These are phyloP conservation scores for Aplocera efformata DNA, from an alignment of 2,888 invertebrate genomes.

Conservation along the genomic window DNA sequence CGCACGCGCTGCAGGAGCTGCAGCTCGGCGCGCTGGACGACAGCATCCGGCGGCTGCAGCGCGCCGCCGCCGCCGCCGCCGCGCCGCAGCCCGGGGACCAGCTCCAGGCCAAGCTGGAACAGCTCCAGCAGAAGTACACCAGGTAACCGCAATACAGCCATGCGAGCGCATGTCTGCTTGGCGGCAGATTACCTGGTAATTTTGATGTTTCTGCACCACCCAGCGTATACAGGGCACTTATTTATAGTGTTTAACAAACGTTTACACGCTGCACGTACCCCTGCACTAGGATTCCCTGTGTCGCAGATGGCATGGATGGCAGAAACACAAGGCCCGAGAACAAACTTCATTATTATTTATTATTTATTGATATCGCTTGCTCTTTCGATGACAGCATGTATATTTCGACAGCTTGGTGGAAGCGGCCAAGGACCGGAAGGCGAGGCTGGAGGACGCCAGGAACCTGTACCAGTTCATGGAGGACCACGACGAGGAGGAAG, in stretches of 20 bases:
- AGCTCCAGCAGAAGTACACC: conserved; percentile 88
- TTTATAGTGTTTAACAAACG: too few relatives aligned
- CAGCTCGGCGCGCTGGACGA: conserved; percentile 95
- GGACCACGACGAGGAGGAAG: conserved; percentile 98
- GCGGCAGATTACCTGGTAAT: too few relatives aligned
- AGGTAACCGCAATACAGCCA: conserved; percentile 64
- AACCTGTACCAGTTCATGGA: conserved; percentile 97
- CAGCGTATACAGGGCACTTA: too few relatives aligned
- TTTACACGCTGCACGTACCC: too few relatives aligned
- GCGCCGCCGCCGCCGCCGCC: conserved; percentile 57
- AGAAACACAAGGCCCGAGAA: too few relatives aligned
- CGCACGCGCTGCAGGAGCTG: conserved; percentile 94
- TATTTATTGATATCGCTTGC: too few relatives aligned
- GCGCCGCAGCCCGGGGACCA: conserved; percentile 83
- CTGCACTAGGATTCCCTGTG: too few relatives aligned
- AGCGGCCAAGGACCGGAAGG: conserved; percentile 88
- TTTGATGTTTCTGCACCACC: too few relatives aligned
- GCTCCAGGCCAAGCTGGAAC: conserved; percentile 87
- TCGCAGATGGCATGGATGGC: too few relatives aligned
- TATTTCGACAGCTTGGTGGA: conserved; percentile 84
- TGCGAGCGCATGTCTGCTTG: too few relatives aligned
- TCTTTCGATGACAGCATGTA: too few relatives aligned
- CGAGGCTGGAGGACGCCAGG: conserved; percentile 93
- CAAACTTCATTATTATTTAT: too few relatives aligned
- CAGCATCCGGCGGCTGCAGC: conserved; percentile 87